phyloP scores from a whole-genome alignment of 2,888 invertebrate species.

The Zygaena filipendulae region DNA sequence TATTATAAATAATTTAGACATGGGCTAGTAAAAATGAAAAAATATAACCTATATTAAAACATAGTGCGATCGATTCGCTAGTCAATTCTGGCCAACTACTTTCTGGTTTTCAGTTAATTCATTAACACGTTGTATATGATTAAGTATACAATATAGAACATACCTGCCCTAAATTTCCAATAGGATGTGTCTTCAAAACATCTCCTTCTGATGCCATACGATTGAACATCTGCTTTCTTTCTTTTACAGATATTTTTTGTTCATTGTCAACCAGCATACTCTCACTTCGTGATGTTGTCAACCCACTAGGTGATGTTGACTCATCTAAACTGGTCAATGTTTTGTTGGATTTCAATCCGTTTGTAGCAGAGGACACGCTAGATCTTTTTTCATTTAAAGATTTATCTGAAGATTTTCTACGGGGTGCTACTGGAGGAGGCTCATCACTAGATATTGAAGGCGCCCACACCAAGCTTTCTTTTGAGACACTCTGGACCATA shows the following conservation, averaged over 20 bases:
- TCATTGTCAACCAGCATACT: constrained; percentile 58
- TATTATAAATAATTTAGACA: too few relatives aligned
- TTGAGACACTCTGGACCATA: constrained; percentile 25
- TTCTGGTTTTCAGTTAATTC: too few relatives aligned
- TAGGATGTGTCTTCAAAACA: constrained; percentile 57
- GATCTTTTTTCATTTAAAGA: constrained; percentile 27
- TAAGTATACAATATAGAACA: too few relatives aligned
- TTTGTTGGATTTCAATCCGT: constrained; percentile 30
- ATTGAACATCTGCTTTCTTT: constrained; percentile 93
- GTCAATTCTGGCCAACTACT: too few relatives aligned
- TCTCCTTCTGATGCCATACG: constrained; percentile 87
- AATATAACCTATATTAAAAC: too few relatives aligned
- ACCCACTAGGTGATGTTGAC: constrained; percentile 20
- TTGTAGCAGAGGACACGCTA: constrained; percentile 23
- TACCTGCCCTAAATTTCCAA: not conserved
- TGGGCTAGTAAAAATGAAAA: too few relatives aligned
- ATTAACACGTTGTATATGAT: too few relatives aligned
- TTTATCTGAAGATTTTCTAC: constrained; percentile 44
- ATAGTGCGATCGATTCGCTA: too few relatives aligned
- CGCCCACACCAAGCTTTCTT: constrained; percentile 30
- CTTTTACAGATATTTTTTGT: constrained; percentile 87
- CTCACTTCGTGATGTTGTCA: constrained; percentile 46
- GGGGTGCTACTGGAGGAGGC: constrained; percentile 39
- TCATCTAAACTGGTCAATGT: constrained; percentile 27
- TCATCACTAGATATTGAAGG: constrained; percentile 22